Base-by-base conservation (phyloP, 2,888 invertebrate genomes). In the Calephelis perditalis region DNA sequence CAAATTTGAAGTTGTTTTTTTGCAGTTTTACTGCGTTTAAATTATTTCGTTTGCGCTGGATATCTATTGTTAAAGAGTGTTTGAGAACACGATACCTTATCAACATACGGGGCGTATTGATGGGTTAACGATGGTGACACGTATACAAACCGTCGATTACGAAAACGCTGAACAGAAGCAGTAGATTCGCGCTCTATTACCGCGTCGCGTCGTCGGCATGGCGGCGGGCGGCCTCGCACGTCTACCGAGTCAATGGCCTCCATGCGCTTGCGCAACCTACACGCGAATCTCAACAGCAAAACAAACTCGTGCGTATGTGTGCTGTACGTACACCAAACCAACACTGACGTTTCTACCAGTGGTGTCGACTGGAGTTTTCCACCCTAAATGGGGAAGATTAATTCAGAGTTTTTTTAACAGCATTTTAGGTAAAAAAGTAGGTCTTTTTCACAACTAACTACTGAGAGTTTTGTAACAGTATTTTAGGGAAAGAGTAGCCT, bases 261-360 rank as follows among this genome's bases (percentile, higher is more conserved):
- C 84, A 70, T 77, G 78, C 81, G 84, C 85, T 89, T 89, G 89
- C 90, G 88, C 89, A 89, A 89, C 83, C 74, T 84, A 82, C 87
- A 83, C 87, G 87, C 90, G 88, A 90, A 90, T 90, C 90, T 90
- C 85, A 78, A 85, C 86, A 76, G 84, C 88, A 86, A 89, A 89
- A 89, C 87, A 87, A 86, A 85, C 79, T 85, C 81, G 77, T 70
- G 67, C 67, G 68, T 69, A 66, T 74, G 81, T 79, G 81, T 79
- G 82, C 72, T 71, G 62, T 67, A 57, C 60, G 58, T 55, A 65
- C 62, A 56, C 69, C 65, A 57, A 45, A 58, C 58, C 52, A 63
- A 61, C 59, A 63, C 56, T 58, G 59, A 58, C 55, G 61, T 62
- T 63, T 69, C 36, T 62, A 43, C 62, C 46, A 44, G 56, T 60